phyloP scores from a whole-genome alignment of 2,888 invertebrate genomes.

The Megastigmus dorsalis region DNA sequence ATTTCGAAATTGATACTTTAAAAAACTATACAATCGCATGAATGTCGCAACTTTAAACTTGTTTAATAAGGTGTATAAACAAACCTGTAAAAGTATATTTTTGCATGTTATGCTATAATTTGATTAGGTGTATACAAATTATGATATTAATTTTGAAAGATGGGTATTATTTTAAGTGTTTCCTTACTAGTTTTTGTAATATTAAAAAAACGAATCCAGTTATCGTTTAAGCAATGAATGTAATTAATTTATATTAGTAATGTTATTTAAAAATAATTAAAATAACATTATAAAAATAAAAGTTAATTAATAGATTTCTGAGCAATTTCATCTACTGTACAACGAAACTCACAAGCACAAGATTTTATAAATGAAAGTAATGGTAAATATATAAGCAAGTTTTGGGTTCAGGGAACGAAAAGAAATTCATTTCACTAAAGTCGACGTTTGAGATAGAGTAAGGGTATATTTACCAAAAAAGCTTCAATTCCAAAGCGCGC shows the following conservation, averaged over 20 bases:
- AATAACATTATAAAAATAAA: no score
- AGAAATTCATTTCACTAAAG: slow-evolving; percentile 29
- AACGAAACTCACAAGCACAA: slow-evolving; percentile 8
- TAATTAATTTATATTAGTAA: no score
- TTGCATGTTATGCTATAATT: background rate
- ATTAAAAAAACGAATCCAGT: no score
- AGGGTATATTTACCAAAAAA: background rate
- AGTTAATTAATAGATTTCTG: no score
- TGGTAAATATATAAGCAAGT: slow-evolving; percentile 60
- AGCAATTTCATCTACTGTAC: slow-evolving; percentile 16
- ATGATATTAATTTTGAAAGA: no score
- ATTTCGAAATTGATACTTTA: slow-evolving; percentile 7
- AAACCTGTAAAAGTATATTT: background rate
- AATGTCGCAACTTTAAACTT: background rate
- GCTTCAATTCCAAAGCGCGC: slow-evolving; percentile 7
- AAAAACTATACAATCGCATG: background rate
- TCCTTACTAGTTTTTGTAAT: no score
- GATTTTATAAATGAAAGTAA: slow-evolving; percentile 46
- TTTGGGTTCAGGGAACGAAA: slow-evolving; percentile 68
- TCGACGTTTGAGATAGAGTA: background rate
- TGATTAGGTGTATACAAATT: no score
- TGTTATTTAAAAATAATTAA: background rate
- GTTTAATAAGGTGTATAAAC: no score
- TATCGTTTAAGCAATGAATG: no score
- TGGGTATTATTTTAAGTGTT: no score